Conservation (phyloP, 2,797 vertebrate genomes). For the Odontamblyopus lacepedii region DNA sequence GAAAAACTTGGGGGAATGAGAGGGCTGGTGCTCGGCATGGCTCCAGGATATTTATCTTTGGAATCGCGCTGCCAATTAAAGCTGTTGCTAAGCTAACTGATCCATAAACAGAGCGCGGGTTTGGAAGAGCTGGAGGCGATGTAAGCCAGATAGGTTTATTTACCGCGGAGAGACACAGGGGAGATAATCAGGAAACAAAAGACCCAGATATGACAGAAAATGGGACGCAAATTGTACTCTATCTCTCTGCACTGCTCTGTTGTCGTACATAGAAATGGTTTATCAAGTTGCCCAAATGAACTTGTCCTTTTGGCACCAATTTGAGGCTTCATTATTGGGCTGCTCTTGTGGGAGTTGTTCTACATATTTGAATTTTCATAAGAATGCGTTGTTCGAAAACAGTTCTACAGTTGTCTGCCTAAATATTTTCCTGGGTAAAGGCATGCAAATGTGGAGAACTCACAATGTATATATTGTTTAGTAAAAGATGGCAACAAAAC, state of each 20-base stretch:
- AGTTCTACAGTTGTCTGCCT: background rate
- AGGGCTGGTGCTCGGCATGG: constrained; percentile 2
- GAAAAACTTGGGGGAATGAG: constrained; percentile 4
- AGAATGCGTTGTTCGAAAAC: background rate
- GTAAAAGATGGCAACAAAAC: no score
- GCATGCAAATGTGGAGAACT: no score
- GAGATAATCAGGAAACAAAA: constrained; percentile 40
- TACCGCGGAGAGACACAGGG: constrained; percentile 35
- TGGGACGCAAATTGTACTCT: constrained; percentile 8
- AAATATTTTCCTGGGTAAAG: no score
- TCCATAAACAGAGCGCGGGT: constrained; percentile 51
- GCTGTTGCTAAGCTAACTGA: constrained; percentile 45
- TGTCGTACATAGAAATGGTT: constrained; percentile 13
- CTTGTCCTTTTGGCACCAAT: background rate
- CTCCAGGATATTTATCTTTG: constrained; percentile 55
- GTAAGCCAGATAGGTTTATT: constrained; percentile 49
- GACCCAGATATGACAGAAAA: constrained; percentile 27
- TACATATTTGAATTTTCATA: background rate
- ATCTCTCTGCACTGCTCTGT: constrained; percentile 16
- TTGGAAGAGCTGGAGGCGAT: constrained; percentile 41
- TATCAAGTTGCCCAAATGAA: constrained; percentile 14
- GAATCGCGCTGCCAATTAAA: constrained; percentile 56
- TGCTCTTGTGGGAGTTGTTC: constrained; percentile 1
- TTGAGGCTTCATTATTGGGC: background rate
- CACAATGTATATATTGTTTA: no score